Percentiles rank a stretch among this genome's conserved stretches.
These are phyloP conservation scores for Protophormia terraenovae DNA, from an alignment of 2,888 invertebrate species.

Conservation along the genomic window DNA sequence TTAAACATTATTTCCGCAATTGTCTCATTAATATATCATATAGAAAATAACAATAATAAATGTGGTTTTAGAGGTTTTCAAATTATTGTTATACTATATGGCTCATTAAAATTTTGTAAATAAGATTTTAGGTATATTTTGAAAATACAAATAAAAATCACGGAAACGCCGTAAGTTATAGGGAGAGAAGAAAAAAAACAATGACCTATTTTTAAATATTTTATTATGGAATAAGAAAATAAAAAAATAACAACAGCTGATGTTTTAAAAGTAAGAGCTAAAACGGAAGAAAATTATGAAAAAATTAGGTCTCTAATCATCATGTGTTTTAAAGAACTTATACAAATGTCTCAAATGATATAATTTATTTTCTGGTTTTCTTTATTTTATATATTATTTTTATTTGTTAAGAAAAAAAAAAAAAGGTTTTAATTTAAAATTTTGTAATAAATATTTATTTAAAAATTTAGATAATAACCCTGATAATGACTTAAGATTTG, in stretches of 20 bases:
- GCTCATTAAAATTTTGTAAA: slow-evolving; percentile 52
- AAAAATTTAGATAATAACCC: slow-evolving; percentile 17
- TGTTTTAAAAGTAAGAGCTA: background rate
- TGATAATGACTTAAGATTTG: slow-evolving; percentile 48
- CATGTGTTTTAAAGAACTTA: slow-evolving; percentile 26
- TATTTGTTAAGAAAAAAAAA: background rate
- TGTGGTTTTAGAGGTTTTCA: slow-evolving; percentile 35
- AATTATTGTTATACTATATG: slow-evolving; percentile 22
- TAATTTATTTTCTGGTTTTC: background rate
- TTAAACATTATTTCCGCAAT: slow-evolving; percentile 65
- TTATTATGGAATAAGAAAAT: background rate
- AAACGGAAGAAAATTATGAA: background rate
- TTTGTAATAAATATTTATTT: no score
- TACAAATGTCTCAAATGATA: slow-evolving; percentile 11
- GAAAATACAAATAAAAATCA: background rate
- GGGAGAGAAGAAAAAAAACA: background rate
- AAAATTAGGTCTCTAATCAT: slow-evolving; percentile 26
- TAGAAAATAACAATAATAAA: no score
- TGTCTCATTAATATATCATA: slow-evolving; percentile 57
- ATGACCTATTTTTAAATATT: slow-evolving; percentile 36
- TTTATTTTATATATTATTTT: background rate
- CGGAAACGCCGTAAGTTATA: background rate
- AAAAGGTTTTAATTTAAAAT: slow-evolving; percentile 4
- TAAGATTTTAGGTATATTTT: no score
- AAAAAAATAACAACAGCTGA: background rate